Evolutionary conservation across 2,113 vertebrate genomes (phyloP).

Genomic region (Siniperca chuatsi): DNA sequence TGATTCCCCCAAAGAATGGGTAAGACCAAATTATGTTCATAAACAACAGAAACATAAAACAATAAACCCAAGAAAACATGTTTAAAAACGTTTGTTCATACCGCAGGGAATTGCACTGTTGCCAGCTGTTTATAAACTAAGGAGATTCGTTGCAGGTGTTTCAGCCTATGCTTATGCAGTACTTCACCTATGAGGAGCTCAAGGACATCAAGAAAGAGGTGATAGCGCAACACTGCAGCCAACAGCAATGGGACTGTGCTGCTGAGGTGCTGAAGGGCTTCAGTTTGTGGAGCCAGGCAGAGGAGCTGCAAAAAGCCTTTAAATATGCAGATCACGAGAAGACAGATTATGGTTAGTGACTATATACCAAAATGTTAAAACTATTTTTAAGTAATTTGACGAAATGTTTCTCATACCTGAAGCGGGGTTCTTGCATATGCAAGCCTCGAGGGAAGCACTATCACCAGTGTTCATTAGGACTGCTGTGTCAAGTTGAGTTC

Average conservation of each 20-base stretch:
- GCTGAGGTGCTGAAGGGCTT: conserved; percentile 91
- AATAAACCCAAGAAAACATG: neutral
- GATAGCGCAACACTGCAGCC: conserved; percentile 94
- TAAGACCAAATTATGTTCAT: conserved; percentile 19
- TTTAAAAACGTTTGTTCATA: neutral
- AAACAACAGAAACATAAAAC: neutral
- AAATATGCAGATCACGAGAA: conserved; percentile 97
- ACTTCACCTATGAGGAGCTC: conserved; percentile 97
- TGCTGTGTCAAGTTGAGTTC: neutral
- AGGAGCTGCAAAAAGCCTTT: conserved; percentile 93
- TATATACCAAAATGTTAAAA: neutral
- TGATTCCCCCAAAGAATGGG: neutral
- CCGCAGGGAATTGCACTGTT: neutral
- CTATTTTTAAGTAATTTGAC: neutral
- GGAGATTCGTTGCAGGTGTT: conserved; percentile 88
- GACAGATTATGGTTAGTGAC: conserved; percentile 88
- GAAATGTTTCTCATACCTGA: neutral
- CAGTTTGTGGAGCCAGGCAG: conserved; percentile 92
- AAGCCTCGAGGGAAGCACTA: neutral
- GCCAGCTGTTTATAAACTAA: conserved; percentile 33
- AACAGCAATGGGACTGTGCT: conserved; percentile 84
- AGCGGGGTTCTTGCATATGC: too few relatives aligned
- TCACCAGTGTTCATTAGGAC: neutral
- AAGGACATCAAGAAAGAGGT: conserved; percentile 99
- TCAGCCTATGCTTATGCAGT: conserved; percentile 99